A percentile compares a stretch with the other conserved stretches of the same genome.
phyloP scores from a whole-genome alignment of 2,113 vertebrate species.

The Oceanites oceanicus region DNA sequence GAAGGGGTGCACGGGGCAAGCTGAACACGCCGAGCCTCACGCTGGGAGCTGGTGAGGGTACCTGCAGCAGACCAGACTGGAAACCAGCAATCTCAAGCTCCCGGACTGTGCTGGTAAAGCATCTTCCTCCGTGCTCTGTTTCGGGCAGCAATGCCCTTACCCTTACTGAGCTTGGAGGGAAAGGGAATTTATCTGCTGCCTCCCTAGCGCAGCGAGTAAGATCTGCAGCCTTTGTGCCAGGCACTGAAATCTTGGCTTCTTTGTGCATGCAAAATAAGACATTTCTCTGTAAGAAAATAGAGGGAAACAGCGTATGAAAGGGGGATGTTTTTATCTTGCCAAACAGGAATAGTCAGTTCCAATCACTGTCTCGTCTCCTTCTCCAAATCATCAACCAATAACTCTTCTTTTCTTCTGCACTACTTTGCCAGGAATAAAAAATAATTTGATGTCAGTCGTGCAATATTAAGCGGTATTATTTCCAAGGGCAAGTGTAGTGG shows the following conservation, averaged over 20 bases:
- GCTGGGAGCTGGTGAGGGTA: not conserved
- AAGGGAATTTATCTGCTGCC: not conserved
- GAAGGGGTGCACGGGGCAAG: rapidly evolving
- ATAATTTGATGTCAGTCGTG: not conserved
- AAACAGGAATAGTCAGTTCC: conserved; percentile 49
- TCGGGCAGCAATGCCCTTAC: not conserved
- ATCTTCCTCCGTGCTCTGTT: not conserved
- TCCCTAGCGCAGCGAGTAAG: not conserved
- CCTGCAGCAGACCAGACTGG: rapidly evolving
- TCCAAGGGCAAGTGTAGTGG: conserved; percentile 41
- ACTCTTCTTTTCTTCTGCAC: not conserved
- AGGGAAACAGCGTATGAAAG: conserved; percentile 30
- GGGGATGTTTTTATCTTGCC: conserved; percentile 54
- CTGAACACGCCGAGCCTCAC: rapidly evolving
- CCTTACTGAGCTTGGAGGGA: not conserved
- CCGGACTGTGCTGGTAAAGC: rapidly evolving
- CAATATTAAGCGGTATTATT: conserved; percentile 20
- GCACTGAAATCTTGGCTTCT: not conserved
- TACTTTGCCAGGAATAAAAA: conserved; percentile 19
- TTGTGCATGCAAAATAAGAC: conserved; percentile 29
- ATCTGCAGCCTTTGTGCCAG: conserved; percentile 24
- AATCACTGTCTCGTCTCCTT: conserved; percentile 7
- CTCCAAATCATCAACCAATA: conserved; percentile 18
- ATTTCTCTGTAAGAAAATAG: conserved; percentile 40
- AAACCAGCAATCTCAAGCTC: not conserved